Percentiles rank a stretch among this genome's conserved stretches.
phyloP scores from a whole-genome alignment of 2,888 invertebrate genomes.

The Melanchra persicariae region DNA sequence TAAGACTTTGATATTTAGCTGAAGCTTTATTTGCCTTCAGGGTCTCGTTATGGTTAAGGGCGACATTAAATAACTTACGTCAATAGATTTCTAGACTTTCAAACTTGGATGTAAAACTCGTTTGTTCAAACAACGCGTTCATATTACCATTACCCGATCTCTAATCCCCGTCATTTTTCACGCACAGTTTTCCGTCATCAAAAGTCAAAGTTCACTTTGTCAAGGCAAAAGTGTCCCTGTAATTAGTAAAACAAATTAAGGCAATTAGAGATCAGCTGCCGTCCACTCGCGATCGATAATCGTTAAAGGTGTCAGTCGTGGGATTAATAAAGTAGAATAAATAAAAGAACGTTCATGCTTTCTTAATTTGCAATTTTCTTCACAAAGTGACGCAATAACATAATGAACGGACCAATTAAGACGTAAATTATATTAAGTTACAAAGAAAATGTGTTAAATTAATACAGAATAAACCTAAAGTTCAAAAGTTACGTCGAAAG shows the following conservation, averaged over 20 bases:
- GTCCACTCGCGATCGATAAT: slow-evolving; percentile 57
- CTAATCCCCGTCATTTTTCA: slow-evolving; percentile 26
- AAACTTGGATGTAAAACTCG: slow-evolving; percentile 14
- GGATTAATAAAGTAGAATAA: slow-evolving; percentile 5
- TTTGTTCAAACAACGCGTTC: slow-evolving; percentile 15
- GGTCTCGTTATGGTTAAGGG: neutral
- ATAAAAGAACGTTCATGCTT: neutral
- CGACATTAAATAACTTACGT: neutral
- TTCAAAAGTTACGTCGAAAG: slow-evolving; percentile 17
- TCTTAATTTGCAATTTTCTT: slow-evolving; percentile 8
- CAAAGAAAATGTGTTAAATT: slow-evolving; percentile 27
- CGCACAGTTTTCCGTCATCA: slow-evolving; percentile 61
- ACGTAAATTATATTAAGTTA: slow-evolving; percentile 20
- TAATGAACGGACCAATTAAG: slow-evolving; percentile 29
- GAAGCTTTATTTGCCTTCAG: slow-evolving; percentile 22
- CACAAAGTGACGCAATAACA: neutral
- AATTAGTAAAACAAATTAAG: slow-evolving; percentile 79
- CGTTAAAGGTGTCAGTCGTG: slow-evolving; percentile 43
- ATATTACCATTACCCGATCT: slow-evolving; percentile 20
- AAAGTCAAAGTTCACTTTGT: slow-evolving; percentile 51
- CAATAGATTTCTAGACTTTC: slow-evolving; percentile 19
- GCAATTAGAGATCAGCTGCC: slow-evolving; percentile 68
- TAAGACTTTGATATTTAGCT: slow-evolving; percentile 10
- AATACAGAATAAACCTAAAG: neutral
- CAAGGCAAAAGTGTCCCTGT: slow-evolving; percentile 68